Evolutionary conservation across 2,888 invertebrate genomes (phyloP).

Genomic region (Nowickia ferox): DNA sequence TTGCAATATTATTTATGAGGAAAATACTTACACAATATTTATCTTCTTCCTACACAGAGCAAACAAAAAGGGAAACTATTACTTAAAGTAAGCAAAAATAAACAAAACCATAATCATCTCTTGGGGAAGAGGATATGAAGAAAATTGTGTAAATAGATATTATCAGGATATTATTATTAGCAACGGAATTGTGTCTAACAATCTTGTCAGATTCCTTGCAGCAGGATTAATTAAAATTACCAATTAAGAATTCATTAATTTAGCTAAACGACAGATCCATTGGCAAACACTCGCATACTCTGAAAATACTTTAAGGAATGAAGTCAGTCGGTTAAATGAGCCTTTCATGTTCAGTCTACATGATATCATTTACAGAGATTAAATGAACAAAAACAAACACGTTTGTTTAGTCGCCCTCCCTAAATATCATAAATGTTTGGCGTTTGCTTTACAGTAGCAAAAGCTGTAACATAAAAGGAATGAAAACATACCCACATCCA

Average conservation of each 20-base stretch:
- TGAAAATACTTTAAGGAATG: not conserved
- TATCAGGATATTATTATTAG: constrained; percentile 42
- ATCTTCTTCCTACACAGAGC: not conserved
- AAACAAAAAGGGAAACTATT: not conserved
- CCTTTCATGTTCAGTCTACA: not conserved
- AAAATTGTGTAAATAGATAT: not conserved
- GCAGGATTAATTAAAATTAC: constrained; percentile 79
- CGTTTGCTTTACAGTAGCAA: constrained; percentile 7
- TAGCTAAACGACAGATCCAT: constrained; percentile 57
- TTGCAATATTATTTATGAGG: constrained; percentile 13
- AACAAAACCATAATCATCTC: constrained; percentile 4
- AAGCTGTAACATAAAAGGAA: not conserved
- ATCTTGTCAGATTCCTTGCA: constrained; percentile 76
- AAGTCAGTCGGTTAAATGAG: not conserved
- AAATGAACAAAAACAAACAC: not conserved
- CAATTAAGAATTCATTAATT: constrained; percentile 79
- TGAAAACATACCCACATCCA: not conserved
- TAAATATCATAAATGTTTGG: not conserved
- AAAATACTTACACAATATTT: not conserved
- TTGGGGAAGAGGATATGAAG: not conserved
- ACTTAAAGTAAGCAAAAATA: constrained; percentile 5
- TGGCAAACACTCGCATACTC: constrained; percentile 3
- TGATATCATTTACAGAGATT: not conserved
- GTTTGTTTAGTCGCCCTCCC: not conserved
- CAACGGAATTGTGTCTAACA: constrained; percentile 53